Conservation (phyloP, 2,888 invertebrate species). For the Drosophila sordidapex region DNA sequence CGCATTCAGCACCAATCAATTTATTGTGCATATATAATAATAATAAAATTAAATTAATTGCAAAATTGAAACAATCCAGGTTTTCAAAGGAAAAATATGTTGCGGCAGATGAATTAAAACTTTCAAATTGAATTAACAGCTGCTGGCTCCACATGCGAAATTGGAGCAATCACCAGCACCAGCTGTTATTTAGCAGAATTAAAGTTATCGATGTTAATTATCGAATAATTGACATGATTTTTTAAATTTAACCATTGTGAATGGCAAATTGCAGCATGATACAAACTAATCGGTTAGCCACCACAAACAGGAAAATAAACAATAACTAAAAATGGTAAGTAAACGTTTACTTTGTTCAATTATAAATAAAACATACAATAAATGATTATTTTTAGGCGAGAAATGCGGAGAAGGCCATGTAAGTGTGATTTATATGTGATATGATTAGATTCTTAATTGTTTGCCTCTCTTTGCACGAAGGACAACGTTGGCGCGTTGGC, state of each 20-base stretch:
- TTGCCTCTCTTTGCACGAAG: conserved; percentile 48
- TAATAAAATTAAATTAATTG: neutral
- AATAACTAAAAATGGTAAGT: conserved; percentile 69
- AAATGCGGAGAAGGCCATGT: conserved; percentile 99
- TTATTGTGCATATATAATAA: neutral
- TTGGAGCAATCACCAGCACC: neutral
- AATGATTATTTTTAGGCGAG: conserved; percentile 89
- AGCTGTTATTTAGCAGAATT: conserved; percentile 19
- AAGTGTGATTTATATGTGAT: conserved; percentile 85
- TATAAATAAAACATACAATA: conserved; percentile 10
- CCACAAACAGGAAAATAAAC: conserved; percentile 38
- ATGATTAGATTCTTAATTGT: neutral
- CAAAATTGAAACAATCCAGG: neutral
- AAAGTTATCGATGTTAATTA: neutral
- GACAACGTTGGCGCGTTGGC: conserved; percentile 99
- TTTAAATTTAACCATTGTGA: conserved; percentile 19
- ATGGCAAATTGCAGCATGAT: conserved; percentile 11
- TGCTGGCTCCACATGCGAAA: neutral
- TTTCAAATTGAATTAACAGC: conserved; percentile 1
- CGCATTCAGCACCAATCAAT: neutral
- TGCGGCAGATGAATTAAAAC: rapidly evolving
- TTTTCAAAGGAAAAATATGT: neutral
- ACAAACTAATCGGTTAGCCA: conserved; percentile 21
- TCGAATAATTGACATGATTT: neutral
- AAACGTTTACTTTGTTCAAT: conserved; percentile 23